phyloP scores from a whole-genome alignment of 2,797 vertebrate species.

The Etheostoma nigrum region DNA sequence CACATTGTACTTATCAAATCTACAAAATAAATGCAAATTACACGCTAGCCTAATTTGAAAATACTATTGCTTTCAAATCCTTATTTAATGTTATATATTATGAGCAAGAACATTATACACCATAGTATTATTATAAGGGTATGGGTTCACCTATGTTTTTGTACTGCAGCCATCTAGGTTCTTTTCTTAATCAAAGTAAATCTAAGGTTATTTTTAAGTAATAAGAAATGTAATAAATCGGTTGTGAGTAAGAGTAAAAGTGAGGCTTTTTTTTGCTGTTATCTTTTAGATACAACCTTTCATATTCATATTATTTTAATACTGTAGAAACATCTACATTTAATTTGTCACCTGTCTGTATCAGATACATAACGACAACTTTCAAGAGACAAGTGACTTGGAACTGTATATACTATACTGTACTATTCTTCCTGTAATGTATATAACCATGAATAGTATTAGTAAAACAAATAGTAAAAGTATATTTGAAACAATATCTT shows the following conservation, averaged over 20 bases:
- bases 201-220: too few relatives aligned
- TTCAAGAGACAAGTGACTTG: not conserved
- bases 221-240: too few relatives aligned
- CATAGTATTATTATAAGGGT: not conserved
- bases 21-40: slow-evolving; percentile 1
- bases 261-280: not conserved
- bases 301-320: not conserved
- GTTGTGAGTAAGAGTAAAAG: too few relatives aligned
- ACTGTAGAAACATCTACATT: not conserved
- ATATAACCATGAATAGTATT: not conserved
- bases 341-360: not conserved
- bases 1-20: not conserved
- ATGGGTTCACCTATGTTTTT: not conserved
- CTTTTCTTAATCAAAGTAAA: too few relatives aligned
- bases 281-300: not conserved
- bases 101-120: not conserved
- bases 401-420: too few relatives aligned
- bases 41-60: not conserved
- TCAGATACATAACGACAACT: not conserved
- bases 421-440: not conserved
- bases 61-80: not conserved
- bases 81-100: not conserved
- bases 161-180: not conserved
- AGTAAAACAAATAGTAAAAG: not conserved
- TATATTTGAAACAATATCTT: not conserved